Conservation (phyloP, 2,888 invertebrate genomes). For the Mythimna pallens region DNA sequence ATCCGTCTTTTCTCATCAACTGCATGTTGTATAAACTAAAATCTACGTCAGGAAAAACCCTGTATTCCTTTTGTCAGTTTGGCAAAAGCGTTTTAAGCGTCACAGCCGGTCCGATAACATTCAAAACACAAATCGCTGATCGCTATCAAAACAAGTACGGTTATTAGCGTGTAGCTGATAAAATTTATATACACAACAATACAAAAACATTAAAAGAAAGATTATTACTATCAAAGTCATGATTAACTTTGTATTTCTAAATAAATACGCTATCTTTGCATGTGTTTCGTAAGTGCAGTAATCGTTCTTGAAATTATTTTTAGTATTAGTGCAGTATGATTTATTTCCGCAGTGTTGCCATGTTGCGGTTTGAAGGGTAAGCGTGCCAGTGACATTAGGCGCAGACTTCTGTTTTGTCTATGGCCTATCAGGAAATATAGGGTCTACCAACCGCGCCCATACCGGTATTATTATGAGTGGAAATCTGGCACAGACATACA, state of each 20-base stretch:
- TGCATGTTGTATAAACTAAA: not conserved
- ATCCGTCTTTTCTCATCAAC: not conserved
- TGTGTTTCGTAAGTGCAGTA: not conserved
- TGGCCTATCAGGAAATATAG: not conserved
- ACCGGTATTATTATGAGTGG: not conserved
- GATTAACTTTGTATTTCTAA: constrained; percentile 28
- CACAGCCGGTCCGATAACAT: constrained; percentile 1
- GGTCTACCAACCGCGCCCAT: not conserved
- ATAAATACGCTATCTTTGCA: constrained; percentile 18
- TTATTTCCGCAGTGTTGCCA: not conserved
- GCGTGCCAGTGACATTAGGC: not conserved
- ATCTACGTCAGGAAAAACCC: not conserved
- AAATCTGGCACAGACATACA: not conserved
- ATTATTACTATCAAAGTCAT: constrained; percentile 25
- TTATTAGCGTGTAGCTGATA: constrained; percentile 34
- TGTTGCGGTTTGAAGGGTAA: not conserved
- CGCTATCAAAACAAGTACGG: constrained; percentile 10
- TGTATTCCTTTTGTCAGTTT: not conserved
- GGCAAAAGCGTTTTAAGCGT: not conserved
- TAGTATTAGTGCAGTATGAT: not conserved
- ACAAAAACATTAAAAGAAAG: constrained; percentile 38
- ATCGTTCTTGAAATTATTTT: not conserved
- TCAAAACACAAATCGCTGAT: constrained; percentile 12
- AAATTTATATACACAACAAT: constrained; percentile 18
- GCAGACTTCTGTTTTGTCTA: not conserved